Conservation (phyloP, 2,888 invertebrate species). For the Hetaerina titia region DNA sequence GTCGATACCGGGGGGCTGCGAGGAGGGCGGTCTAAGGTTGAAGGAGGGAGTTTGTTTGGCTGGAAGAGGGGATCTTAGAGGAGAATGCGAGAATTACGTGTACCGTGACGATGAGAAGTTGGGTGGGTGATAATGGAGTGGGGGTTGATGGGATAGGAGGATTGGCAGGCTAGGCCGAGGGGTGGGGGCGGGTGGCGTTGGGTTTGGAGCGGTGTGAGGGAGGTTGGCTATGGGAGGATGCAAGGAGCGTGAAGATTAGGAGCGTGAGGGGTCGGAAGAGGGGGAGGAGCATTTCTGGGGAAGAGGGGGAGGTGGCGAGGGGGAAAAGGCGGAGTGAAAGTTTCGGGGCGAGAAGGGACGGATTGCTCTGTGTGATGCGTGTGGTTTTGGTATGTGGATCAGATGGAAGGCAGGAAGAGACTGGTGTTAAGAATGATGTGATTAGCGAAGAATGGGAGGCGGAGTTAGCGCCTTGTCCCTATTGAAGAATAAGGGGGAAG, state of each 20-base stretch:
- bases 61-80: background rate
- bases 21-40: background rate
- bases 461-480: background rate
- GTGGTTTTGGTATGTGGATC: background rate
- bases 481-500: background rate
- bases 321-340: background rate
- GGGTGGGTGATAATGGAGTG: background rate
- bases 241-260: background rate
- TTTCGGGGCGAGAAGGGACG: background rate
- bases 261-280: background rate
- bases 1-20: background rate
- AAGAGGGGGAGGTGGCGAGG: background rate
- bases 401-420: background rate
- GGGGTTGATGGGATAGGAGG: background rate
- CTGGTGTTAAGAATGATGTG: background rate
- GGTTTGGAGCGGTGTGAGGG: background rate
- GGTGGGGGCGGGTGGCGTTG: background rate
- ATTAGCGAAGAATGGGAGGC: background rate
- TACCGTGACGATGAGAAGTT: constrained; percentile 42
- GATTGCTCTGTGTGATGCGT: background rate
- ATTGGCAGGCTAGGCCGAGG: background rate
- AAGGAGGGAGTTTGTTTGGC: constrained; percentile 14
- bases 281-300: background rate
- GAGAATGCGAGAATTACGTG: constrained; percentile 27
- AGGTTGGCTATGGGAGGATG: background rate